phyloP scores from a whole-genome alignment of 2,888 invertebrate species.

The Eugnorisma glareosa region DNA sequence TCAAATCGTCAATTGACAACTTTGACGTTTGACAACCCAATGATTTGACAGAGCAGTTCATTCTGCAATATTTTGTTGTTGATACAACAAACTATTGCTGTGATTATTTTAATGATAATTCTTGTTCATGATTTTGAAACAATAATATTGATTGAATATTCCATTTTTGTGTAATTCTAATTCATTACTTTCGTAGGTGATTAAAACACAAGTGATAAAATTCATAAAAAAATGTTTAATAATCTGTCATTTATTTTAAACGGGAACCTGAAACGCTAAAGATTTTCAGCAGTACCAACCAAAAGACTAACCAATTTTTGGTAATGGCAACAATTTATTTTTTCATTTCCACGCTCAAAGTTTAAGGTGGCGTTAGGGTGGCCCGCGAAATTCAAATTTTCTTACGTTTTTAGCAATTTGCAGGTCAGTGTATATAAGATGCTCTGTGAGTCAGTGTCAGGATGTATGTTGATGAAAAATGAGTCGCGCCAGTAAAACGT shows the following conservation, averaged over 20 bases:
- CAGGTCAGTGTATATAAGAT: too few relatives aligned
- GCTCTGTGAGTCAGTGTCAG: too few relatives aligned
- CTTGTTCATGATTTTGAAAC: not conserved
- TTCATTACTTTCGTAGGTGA: not conserved
- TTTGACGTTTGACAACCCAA: conserved; percentile 47
- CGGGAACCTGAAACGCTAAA: conserved; percentile 14
- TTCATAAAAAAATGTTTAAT: conserved; percentile 1
- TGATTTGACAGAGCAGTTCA: conserved; percentile 19
- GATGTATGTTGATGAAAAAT: too few relatives aligned
- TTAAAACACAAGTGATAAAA: not conserved
- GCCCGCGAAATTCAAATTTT: too few relatives aligned
- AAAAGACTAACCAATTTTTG: not conserved
- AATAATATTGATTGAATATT: not conserved
- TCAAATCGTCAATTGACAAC: conserved; percentile 61
- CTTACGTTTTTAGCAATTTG: too few relatives aligned
- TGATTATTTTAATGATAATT: not conserved
- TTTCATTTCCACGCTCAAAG: not conserved
- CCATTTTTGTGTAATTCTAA: not conserved
- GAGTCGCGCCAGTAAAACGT: too few relatives aligned
- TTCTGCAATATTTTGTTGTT: conserved; percentile 21
- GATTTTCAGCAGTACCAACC: conserved; percentile 7
- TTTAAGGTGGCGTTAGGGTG: too few relatives aligned
- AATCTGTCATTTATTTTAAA: not conserved
- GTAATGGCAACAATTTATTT: not conserved
- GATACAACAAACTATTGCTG: not conserved